A percentile compares a stretch with the other conserved stretches of the same genome.
Evolutionary conservation across 2,797 vertebrate genomes (phyloP).

Genomic region (Hippopotamyrus pictus): DNA sequence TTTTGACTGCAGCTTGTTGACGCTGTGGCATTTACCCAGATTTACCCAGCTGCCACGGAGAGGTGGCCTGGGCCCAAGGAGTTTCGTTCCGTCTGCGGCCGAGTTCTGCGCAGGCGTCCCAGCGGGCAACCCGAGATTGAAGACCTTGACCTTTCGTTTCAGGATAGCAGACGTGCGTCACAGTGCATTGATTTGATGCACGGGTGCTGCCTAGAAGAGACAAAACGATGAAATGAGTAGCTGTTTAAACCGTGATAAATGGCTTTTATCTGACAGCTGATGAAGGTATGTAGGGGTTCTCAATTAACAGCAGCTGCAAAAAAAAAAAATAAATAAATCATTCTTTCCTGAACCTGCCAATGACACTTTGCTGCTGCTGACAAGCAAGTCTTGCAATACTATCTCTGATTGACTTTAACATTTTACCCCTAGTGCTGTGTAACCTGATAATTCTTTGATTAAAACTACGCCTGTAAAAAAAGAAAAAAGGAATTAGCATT

Average conservation of each 20-base stretch:
- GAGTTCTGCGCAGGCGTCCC: slow-evolving; percentile 30
- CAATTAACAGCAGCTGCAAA: slow-evolving; percentile 36
- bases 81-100: neutral
- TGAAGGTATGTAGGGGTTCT: slow-evolving; percentile 32
- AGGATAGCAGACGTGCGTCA: slow-evolving; percentile 31
- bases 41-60: slow-evolving; percentile 30
- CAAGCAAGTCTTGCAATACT: neutral
- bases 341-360: neutral
- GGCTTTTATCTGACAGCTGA: slow-evolving; percentile 38
- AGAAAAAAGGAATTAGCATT: neutral
- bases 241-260: slow-evolving; percentile 33
- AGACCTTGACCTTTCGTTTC: slow-evolving; percentile 46
- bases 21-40: slow-evolving; percentile 41
- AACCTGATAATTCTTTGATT: neutral
- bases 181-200: slow-evolving; percentile 37
- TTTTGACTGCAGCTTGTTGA: slow-evolving; percentile 43
- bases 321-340: slow-evolving; percentile 27
- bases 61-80: neutral
- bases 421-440: neutral
- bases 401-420: neutral
- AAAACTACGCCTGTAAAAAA: too few species aligned
- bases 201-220: slow-evolving; percentile 19
- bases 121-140: slow-evolving; percentile 34
- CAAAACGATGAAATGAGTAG: slow-evolving; percentile 35
- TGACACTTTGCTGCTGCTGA: neutral